Percentiles rank a stretch among this genome's conserved stretches.
phyloP scores from a whole-genome alignment of 2,888 invertebrate genomes.

The Sinelater perroti region DNA sequence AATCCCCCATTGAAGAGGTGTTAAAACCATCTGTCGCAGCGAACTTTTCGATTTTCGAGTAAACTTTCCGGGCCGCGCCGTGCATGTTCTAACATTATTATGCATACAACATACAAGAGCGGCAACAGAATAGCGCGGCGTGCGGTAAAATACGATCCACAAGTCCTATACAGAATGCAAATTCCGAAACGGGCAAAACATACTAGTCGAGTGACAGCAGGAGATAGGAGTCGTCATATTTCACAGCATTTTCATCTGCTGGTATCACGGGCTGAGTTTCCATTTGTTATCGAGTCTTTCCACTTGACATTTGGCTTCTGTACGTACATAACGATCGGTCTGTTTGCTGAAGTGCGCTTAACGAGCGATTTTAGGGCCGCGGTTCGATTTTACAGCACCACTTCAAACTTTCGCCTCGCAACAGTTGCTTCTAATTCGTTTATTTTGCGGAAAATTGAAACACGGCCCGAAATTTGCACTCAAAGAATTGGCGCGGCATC shows the following conservation, averaged over 20 bases:
- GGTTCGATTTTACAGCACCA: too few relatives aligned
- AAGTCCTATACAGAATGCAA: conserved; percentile 39
- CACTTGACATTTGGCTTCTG: conserved; percentile 42
- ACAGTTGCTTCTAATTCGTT: too few relatives aligned
- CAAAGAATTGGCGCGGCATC: too few relatives aligned
- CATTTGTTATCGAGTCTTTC: conserved; percentile 43
- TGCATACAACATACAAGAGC: conserved; percentile 38
- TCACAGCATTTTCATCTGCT: conserved; percentile 45
- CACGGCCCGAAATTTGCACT: too few relatives aligned
- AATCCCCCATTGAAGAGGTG: conserved; percentile 25
- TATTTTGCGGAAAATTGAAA: too few relatives aligned
- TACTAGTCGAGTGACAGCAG: conserved; percentile 37
- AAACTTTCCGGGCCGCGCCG: conserved; percentile 21
- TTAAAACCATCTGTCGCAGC: conserved; percentile 33
- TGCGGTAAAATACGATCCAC: conserved; percentile 39
- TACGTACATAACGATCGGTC: conserved; percentile 42
- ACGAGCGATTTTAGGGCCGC: too few relatives aligned
- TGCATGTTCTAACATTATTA: conserved; percentile 40
- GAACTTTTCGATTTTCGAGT: conserved; percentile 23
- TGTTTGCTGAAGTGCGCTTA: conserved; percentile 33
- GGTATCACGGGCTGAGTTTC: conserved; percentile 41
- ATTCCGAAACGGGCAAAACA: conserved; percentile 37
- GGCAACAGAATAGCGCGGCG: conserved; percentile 37
- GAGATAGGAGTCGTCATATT: conserved; percentile 46
- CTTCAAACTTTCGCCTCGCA: too few relatives aligned